Conservation (phyloP, 2,888 invertebrate species). For the Nephrotoma guestfalica region DNA sequence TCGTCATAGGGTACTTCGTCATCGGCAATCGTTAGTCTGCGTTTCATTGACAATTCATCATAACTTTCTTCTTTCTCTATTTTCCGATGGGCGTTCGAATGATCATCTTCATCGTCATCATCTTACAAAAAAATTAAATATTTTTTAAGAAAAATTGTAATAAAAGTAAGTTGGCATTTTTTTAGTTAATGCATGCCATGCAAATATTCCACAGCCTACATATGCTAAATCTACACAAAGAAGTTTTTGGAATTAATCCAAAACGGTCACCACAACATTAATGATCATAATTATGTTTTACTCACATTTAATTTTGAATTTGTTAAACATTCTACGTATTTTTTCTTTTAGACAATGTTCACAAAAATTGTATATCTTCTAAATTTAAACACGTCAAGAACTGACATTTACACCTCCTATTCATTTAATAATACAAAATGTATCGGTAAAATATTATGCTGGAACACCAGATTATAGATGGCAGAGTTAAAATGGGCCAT, state of each 20-base stretch:
- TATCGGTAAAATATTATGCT: background rate
- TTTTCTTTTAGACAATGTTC: background rate
- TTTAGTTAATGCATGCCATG: background rate
- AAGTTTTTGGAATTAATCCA: background rate
- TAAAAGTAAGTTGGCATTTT: background rate
- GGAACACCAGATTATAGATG: background rate
- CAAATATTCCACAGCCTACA: background rate
- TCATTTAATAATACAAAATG: too few species aligned
- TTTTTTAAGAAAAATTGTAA: background rate
- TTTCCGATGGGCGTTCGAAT: constrained; percentile 16
- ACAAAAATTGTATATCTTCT: background rate
- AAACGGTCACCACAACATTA: background rate
- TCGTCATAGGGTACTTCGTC: constrained; percentile 16
- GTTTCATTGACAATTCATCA: constrained; percentile 19
- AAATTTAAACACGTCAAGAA: background rate
- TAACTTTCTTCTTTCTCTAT: constrained; percentile 8
- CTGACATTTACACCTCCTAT: too few species aligned
- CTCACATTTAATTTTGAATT: background rate
- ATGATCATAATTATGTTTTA: background rate
- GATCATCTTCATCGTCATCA: constrained; percentile 13
- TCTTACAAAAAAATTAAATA: background rate
- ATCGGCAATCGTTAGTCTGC: constrained; percentile 28
- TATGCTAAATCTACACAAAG: background rate
- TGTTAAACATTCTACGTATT: background rate
- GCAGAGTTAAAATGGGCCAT: background rate